Base-by-base conservation (phyloP, 2,888 invertebrate genomes). In the Mythimna loreyi region DNA sequence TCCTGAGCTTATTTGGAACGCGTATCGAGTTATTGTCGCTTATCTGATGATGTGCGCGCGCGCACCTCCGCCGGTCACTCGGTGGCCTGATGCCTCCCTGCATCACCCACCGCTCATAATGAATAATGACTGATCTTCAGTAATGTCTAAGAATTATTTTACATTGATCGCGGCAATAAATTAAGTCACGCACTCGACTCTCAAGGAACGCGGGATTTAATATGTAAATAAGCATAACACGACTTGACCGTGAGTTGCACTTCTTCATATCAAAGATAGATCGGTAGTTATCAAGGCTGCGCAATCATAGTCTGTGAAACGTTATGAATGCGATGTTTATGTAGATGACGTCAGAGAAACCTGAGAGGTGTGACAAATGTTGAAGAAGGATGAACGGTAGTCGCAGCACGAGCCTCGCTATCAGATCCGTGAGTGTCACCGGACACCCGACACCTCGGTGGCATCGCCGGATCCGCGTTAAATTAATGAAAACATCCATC, bases 401-500 rank as follows among this genome's bases (percentile, higher is more conserved):
- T 92, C 89, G 83, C 85, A 83, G 89, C 91, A 92, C 90, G 90
- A 89, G 92, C 89, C 83, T 72, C 85, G 84, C 83, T 92, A 93
- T 92, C 66, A 80, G 87, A 92, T 92, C 92, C 86, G 85, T 85
- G 88, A 90, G 85, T 89, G 92, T 92, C 91, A 93, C 91, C 91
- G 85, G 91, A 91, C 87, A 92, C 92, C 90, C 86, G 92, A 93
- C 91, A 93, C 94, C 92, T 89, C 90, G 91, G 92, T 92, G 93
- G 92, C 91, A 92, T 91, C 87, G 87, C 88, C 87, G 87, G 89
- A 92, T 92, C 92, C 90, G 87, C 87, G 91, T 93, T 94, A 94
- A 96, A 95, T 95, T 95, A 95, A 96, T 96, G 95, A 95, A 95
- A 95, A 95, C 95, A 96, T 96, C 92, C 93, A 93, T 92, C 93